Evolutionary conservation across 2,113 vertebrate genomes (phyloP).

Genomic region (Myrmecobius fasciatus): DNA sequence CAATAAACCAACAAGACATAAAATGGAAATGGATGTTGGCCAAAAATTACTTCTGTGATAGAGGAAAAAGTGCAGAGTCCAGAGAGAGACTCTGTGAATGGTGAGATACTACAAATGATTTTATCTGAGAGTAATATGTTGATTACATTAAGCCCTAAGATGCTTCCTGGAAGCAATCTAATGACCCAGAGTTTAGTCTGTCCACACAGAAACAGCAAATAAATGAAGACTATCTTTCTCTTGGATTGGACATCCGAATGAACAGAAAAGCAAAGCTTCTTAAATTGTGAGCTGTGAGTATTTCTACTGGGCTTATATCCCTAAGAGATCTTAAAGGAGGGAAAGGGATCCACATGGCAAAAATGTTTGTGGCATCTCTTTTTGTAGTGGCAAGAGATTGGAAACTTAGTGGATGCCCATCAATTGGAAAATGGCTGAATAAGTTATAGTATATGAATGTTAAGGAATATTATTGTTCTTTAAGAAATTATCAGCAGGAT

Average conservation of each 20-base stretch:
- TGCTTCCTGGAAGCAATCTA: not conserved
- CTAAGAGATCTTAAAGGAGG: no score
- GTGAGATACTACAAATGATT: not conserved
- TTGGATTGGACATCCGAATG: not conserved
- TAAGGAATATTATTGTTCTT: no score
- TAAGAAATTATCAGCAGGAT: no score
- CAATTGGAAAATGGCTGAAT: no score
- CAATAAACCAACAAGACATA: not conserved
- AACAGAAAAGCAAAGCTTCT: not conserved
- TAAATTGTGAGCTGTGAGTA: no score
- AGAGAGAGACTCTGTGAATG: not conserved
- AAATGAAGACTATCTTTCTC: not conserved
- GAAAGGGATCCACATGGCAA: no score
- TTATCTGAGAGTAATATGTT: not conserved
- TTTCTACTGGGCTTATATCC: no score
- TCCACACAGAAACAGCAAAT: not conserved
- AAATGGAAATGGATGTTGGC: not conserved
- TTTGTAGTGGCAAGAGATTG: no score
- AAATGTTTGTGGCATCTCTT: no score
- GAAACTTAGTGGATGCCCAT: no score
- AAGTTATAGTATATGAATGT: no score
- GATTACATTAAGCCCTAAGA: not conserved
- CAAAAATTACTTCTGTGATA: not conserved
- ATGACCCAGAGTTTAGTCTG: not conserved
- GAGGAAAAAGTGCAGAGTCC: not conserved